A percentile compares a stretch with the other conserved stretches of the same genome.
These are phyloP conservation scores for Platycheirus albimanus DNA, from an alignment of 2,888 invertebrate species.

Conservation along the genomic window DNA sequence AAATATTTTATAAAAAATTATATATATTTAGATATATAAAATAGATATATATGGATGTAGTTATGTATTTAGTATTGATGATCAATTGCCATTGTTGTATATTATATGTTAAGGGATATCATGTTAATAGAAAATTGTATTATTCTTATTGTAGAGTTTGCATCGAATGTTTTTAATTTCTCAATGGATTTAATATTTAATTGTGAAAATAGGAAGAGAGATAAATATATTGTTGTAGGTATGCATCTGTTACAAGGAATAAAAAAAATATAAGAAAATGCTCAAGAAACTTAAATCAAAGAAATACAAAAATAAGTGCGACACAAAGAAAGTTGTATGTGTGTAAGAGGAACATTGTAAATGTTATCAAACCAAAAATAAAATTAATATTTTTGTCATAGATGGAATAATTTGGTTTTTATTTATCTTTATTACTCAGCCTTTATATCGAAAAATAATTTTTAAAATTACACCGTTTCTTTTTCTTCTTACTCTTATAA, in stretches of 20 bases:
- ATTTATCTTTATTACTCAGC: constrained; percentile 3
- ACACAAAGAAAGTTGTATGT: constrained; percentile 1
- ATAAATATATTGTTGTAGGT: constrained; percentile 5
- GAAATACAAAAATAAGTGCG: constrained; percentile 10
- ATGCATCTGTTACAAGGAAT: background rate
- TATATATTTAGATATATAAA: background rate
- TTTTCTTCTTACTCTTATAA: too few species aligned
- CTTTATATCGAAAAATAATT: too few species aligned
- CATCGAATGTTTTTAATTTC: constrained; percentile 66
- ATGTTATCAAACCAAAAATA: constrained; percentile 54
- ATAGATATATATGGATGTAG: constrained; percentile 14
- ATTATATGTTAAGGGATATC: constrained; percentile 59
- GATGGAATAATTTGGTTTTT: constrained; percentile 1
- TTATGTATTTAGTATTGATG: constrained; percentile 28
- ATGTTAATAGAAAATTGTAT: constrained; percentile 29
- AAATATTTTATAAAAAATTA: constrained; percentile 59
- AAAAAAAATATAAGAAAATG: constrained; percentile 22
- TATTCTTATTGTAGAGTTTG: constrained; percentile 58
- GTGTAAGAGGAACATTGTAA: constrained; percentile 35
- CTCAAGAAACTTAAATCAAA: constrained; percentile 49
- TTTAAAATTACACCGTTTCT: too few species aligned
- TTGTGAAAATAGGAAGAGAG: constrained; percentile 1
- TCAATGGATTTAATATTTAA: constrained; percentile 44
- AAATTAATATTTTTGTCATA: constrained; percentile 62
- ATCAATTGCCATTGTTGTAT: constrained; percentile 68